Conservation (phyloP, 2,797 vertebrate species). For the Pampus argenteus region DNA sequence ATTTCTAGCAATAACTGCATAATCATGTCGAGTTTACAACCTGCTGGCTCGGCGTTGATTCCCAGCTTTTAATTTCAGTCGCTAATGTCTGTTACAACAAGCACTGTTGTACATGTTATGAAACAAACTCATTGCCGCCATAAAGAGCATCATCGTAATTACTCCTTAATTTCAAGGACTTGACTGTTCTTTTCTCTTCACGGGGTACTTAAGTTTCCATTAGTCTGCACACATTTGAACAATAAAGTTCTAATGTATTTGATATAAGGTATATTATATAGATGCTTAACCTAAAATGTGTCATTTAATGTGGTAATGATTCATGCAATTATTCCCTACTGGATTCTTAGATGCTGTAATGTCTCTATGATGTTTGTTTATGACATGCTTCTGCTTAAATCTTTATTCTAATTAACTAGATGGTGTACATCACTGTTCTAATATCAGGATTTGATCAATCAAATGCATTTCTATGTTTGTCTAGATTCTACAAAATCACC, state of each 20-base stretch:
- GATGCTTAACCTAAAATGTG: no score
- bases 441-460: no score
- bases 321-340: neutral
- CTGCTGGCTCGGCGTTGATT: conserved; percentile 25
- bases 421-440: neutral
- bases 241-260: neutral
- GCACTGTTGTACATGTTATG: neutral
- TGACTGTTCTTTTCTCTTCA: conserved; percentile 3
- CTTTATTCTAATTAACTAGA: neutral
- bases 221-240: neutral
- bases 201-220: neutral
- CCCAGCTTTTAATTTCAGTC: conserved; percentile 14
- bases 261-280: neutral
- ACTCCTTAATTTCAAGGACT: conserved; percentile 6
- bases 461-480: neutral
- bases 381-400: neutral
- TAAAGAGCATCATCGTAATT: conserved; percentile 23
- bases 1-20: conserved; percentile 10
- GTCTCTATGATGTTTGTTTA: neutral
- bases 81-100: neutral
- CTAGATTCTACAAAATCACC: neutral
- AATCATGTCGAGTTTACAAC: conserved; percentile 18
- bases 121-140: conserved; percentile 26
- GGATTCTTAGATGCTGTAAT: neutral
- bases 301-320: neutral